A percentile compares a stretch with the other conserved stretches of the same genome.
These are phyloP conservation scores for Drosophila arawakana DNA, from an alignment of 1,140 invertebrate genomes.

Conservation along the genomic window DNA sequence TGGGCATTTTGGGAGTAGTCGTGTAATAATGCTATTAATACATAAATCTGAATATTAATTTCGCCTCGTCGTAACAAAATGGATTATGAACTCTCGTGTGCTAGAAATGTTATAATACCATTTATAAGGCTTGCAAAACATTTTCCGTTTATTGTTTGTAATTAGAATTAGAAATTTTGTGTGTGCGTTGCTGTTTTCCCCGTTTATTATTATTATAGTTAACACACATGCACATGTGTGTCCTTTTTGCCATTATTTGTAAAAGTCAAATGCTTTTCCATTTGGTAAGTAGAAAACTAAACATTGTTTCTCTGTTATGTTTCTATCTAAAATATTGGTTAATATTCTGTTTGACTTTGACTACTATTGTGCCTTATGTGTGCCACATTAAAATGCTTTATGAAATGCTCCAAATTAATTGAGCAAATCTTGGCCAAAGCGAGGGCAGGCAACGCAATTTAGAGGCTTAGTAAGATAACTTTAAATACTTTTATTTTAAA, in stretches of 20 bases:
- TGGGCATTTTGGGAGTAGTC: background rate
- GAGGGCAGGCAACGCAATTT: background rate
- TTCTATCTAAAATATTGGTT: conserved; percentile 53
- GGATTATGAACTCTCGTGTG: conserved; percentile 68
- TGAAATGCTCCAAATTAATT: conserved; percentile 52
- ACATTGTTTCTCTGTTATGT: conserved; percentile 51
- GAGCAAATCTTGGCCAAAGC: background rate
- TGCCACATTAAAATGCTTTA: conserved; percentile 61
- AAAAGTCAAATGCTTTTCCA: conserved; percentile 39
- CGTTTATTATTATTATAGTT: conserved; percentile 34
- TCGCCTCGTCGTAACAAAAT: conserved; percentile 28
- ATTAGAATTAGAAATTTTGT: conserved; percentile 79
- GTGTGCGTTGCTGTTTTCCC: conserved; percentile 59
- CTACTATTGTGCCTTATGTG: conserved; percentile 65
- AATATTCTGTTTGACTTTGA: conserved; percentile 60
- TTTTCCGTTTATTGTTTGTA: conserved; percentile 73
- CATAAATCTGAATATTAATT: conserved; percentile 81
- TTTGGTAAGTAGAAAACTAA: conserved; percentile 68
- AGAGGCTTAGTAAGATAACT: background rate
- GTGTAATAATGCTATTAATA: conserved; percentile 76
- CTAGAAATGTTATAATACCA: conserved; percentile 29
- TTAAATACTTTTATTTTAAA: background rate
- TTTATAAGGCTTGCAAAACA: conserved; percentile 60
- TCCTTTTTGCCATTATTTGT: conserved; percentile 27
- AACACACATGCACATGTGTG: conserved; percentile 42